Percentiles rank a stretch among this genome's conserved stretches.
Conservation (phyloP, 2,797 vertebrate genomes). For the Gallirallus australis region DNA sequence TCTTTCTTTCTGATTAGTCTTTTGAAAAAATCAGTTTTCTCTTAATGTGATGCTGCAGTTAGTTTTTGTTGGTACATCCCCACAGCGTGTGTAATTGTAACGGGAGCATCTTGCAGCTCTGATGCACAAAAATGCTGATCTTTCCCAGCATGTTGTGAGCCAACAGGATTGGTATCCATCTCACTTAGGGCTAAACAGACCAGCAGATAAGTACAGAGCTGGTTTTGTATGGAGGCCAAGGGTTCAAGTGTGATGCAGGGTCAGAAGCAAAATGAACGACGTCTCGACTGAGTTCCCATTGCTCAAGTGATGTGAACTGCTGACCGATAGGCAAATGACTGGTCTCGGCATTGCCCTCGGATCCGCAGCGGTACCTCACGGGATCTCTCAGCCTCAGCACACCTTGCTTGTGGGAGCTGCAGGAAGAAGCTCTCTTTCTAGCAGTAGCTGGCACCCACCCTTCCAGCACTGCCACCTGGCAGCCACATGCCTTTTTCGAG, state of each 20-base stretch:
- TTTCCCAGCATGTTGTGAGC: neutral
- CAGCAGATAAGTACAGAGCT: neutral
- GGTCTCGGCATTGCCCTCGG: neutral
- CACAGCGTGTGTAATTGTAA: rapidly evolving
- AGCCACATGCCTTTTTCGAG: neutral
- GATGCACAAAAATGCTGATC: neutral
- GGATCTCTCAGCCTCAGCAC: neutral
- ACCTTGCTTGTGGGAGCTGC: neutral
- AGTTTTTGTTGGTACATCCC: neutral
- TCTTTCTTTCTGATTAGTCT: constrained; percentile 9
- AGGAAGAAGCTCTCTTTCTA: neutral
- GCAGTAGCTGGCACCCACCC: neutral
- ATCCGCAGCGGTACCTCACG: neutral
- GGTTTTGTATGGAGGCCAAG: neutral
- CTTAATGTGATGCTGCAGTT: neutral
- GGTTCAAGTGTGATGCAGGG: constrained; percentile 23
- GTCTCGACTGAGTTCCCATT: neutral
- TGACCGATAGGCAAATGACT: neutral
- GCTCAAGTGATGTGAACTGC: neutral
- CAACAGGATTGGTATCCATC: constrained; percentile 2
- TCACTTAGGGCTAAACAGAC: neutral
- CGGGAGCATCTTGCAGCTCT: rapidly evolving
- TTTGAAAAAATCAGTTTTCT: neutral
- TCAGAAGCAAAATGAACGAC: neutral
- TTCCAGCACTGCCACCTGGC: neutral